These are phyloP conservation scores for Lasioglossum zephyrum DNA, from an alignment of 2,888 invertebrate species.

Conservation along the genomic window DNA sequence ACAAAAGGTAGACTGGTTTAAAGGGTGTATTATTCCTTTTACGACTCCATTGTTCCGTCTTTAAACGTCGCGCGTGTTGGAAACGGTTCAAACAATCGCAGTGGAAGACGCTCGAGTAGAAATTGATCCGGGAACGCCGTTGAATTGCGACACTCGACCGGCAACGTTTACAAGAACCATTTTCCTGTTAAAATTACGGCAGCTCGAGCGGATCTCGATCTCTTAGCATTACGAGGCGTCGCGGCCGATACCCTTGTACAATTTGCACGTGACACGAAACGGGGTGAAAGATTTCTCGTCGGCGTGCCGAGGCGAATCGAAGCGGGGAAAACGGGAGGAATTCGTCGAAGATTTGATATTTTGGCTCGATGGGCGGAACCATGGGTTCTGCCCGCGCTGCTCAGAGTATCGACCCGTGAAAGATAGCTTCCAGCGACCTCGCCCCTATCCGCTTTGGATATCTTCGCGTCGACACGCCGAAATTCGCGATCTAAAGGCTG, in stretches of 20 bases:
- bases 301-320: background rate
- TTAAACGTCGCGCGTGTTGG: background rate
- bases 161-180: background rate
- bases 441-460: slow-evolving; percentile 52
- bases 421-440: slow-evolving; percentile 72
- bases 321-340: slow-evolving; percentile 22
- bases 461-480: slow-evolving; percentile 43
- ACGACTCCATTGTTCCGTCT: background rate
- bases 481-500: slow-evolving; percentile 36
- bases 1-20: background rate
- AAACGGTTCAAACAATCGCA: background rate
- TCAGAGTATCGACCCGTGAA: slow-evolving; percentile 75
- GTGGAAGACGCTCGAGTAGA: background rate
- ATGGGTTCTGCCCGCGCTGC: slow-evolving; percentile 59
- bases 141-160: background rate
- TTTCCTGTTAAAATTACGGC: background rate
- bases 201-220: background rate
- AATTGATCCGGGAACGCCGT: background rate
- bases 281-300: background rate
- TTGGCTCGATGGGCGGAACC: slow-evolving; percentile 63
- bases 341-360: slow-evolving; percentile 60
- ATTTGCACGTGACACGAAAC: background rate
- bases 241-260: background rate
- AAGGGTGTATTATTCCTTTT: background rate
- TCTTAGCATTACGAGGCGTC: background rate